These are phyloP conservation scores for Terrapene triunguis DNA, from an alignment of 2,113 vertebrate genomes.

Conservation along the genomic window DNA sequence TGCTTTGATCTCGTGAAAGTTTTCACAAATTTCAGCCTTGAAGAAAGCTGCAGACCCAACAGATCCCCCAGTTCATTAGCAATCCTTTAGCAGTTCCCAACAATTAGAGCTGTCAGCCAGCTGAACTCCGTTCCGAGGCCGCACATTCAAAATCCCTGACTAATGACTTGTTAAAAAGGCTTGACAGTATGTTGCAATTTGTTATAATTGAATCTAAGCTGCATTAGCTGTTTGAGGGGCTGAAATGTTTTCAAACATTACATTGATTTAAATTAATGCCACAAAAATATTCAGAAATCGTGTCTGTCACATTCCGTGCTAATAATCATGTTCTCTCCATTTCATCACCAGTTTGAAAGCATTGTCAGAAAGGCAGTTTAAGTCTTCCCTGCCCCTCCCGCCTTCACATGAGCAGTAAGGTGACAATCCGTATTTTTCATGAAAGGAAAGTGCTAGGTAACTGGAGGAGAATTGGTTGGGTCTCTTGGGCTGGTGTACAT, in stretches of 20 bases:
- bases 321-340: conserved; percentile 70
- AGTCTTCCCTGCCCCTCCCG: conserved; percentile 4
- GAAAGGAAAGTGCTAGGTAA: neutral
- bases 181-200: conserved; percentile 87
- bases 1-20: conserved; percentile 87
- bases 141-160: conserved; percentile 82
- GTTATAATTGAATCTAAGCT: conserved; percentile 90
- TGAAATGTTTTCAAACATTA: conserved; percentile 88
- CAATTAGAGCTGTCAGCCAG: conserved; percentile 87
- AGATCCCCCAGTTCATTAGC: conserved; percentile 88
- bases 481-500: neutral
- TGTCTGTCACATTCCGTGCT: conserved; percentile 75
- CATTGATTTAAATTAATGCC: conserved; percentile 87
- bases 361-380: conserved; percentile 68
- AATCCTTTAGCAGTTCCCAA: conserved; percentile 87
- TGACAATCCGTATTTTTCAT: conserved; percentile 41
- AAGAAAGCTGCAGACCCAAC: conserved; percentile 81
- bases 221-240: conserved; percentile 89
- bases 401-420: conserved; percentile 54
- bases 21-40: conserved; percentile 83
- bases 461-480: neutral
- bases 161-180: conserved; percentile 92
- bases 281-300: conserved; percentile 72
- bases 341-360: conserved; percentile 70
- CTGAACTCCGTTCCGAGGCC: conserved; percentile 70